Conservation (phyloP, 2,113 vertebrate species). For the Takifugu bimaculatus region DNA sequence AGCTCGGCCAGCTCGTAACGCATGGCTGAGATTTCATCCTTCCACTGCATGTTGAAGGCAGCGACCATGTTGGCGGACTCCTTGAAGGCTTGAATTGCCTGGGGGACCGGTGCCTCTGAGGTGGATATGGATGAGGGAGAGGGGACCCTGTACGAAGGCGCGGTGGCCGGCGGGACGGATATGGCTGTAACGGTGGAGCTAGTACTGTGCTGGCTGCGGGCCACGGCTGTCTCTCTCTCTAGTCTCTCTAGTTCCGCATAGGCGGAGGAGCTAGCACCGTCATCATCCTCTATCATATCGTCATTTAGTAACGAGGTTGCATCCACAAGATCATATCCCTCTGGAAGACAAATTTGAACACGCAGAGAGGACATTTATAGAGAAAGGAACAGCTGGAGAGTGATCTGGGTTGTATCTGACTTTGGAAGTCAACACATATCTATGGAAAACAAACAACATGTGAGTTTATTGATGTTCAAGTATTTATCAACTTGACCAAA, state of each 20-base stretch:
- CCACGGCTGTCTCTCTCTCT: conserved; percentile 74
- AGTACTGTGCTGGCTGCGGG: conserved; percentile 80
- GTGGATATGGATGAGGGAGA: conserved; percentile 61
- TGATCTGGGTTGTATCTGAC: conserved; percentile 47
- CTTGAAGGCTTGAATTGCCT: conserved; percentile 80
- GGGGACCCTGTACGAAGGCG: conserved; percentile 71
- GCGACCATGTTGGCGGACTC: conserved; percentile 81
- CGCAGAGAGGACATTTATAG: conserved; percentile 73
- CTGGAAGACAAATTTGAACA: conserved; percentile 79
- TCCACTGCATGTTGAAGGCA: conserved; percentile 82
- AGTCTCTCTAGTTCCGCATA: conserved; percentile 78
- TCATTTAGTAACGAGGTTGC: conserved; percentile 79
- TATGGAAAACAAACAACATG: conserved; percentile 70
- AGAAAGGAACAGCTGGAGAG: conserved; percentile 74
- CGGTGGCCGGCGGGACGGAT: conserved; percentile 73
- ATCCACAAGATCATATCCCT: conserved; percentile 81
- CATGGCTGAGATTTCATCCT: conserved; percentile 81
- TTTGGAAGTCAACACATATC: conserved; percentile 55
- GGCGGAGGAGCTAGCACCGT: conserved; percentile 78
- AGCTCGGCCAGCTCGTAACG: conserved; percentile 79
- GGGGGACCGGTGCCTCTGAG: conserved; percentile 72
- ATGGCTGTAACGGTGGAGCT: conserved; percentile 81
- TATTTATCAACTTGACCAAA: too few species aligned
- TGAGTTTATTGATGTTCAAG: conserved; percentile 29
- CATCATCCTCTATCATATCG: conserved; percentile 81